Percentiles rank a stretch among this genome's conserved stretches.
Conservation (phyloP, 2,888 invertebrate species). For the Agapostemon virescens region DNA sequence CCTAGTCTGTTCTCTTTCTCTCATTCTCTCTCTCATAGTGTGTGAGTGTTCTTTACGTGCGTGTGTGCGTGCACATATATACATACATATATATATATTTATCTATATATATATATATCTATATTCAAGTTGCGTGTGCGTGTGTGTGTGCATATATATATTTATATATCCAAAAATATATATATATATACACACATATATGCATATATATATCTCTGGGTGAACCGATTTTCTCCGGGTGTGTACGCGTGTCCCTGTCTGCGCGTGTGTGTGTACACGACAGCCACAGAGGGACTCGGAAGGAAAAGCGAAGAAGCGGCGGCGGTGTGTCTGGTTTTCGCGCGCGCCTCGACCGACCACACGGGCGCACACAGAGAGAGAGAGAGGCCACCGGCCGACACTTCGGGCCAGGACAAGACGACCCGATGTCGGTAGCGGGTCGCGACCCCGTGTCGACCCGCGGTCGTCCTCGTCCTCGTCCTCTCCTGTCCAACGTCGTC, state of each 20-base stretch:
- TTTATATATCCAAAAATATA: not conserved
- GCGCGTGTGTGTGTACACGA: constrained; percentile 43
- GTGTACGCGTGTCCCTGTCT: constrained; percentile 37
- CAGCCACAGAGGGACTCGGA: constrained; percentile 25
- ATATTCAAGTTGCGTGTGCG: not conserved
- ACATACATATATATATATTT: not conserved
- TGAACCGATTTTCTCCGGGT: constrained; percentile 54
- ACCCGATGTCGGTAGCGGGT: constrained; percentile 72
- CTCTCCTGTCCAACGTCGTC: constrained; percentile 21
- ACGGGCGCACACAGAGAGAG: not conserved
- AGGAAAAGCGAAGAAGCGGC: constrained; percentile 55
- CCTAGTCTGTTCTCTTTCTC: constrained; percentile 15
- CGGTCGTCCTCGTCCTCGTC: constrained; percentile 64
- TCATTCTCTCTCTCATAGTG: constrained; percentile 4
- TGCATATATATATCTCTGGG: constrained; percentile 44
- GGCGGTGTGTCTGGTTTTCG: constrained; percentile 54
- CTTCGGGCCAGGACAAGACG: constrained; percentile 65
- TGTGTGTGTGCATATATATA: not conserved
- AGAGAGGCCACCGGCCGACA: constrained; percentile 63
- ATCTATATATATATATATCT: not conserved
- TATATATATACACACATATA: not conserved
- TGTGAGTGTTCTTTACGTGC: not conserved
- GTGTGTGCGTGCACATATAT: not conserved
- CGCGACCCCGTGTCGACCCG: constrained; percentile 69
- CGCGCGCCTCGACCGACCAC: constrained; percentile 49